phyloP scores from a whole-genome alignment of 2,888 invertebrate genomes.

The Smittia aterrima region DNA sequence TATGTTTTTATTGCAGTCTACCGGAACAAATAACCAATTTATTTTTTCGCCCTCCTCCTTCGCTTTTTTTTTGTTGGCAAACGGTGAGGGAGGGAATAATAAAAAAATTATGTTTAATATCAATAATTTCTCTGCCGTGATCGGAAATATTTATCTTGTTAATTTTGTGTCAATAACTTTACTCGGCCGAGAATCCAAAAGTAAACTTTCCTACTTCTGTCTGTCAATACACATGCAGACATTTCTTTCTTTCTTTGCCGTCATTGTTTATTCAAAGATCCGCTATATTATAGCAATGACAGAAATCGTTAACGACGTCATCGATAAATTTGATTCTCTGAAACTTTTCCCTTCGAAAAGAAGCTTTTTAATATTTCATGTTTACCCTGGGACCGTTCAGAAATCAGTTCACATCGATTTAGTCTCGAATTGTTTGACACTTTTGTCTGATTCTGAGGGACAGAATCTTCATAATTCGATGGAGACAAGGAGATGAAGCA shows the following conservation, averaged over 20 bases:
- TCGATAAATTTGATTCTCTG: conserved; percentile 1
- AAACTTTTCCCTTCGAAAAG: background rate
- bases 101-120: conserved; percentile 1
- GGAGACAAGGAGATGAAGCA: too few species aligned
- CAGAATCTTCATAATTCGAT: too few species aligned
- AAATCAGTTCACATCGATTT: too few species aligned
- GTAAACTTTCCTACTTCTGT: background rate
- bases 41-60: background rate
- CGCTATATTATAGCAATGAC: too few species aligned
- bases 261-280: background rate
- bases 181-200: background rate
- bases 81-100: background rate
- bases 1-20: conserved; percentile 31
- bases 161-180: background rate
- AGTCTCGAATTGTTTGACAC: too few species aligned
- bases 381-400: too few species aligned
- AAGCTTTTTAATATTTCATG: background rate
- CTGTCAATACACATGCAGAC: background rate
- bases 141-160: background rate
- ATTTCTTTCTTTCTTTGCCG: background rate
- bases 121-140: background rate
- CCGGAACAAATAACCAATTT: conserved; percentile 38
- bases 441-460: too few species aligned
- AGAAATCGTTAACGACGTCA: background rate
- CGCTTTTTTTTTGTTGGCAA: background rate